A percentile compares a stretch with the other conserved stretches of the same genome.
Evolutionary conservation across 2,797 vertebrate species (phyloP).

Genomic region (Cossypha polioptera): DNA sequence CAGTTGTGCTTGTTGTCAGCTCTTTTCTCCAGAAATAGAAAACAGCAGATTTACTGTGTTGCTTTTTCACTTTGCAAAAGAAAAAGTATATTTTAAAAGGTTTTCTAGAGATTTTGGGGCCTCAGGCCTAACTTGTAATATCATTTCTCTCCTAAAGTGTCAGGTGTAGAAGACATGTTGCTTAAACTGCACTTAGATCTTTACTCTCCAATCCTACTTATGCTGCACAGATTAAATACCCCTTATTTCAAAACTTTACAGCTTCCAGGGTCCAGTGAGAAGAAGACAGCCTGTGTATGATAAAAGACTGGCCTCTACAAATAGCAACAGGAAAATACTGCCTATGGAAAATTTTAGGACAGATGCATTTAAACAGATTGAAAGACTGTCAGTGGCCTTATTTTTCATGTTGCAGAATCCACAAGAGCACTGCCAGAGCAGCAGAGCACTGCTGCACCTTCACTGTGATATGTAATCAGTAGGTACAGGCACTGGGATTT

Average conservation of each 20-base stretch:
- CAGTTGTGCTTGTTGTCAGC: not conserved
- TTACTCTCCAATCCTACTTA: not conserved
- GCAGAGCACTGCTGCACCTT: not conserved
- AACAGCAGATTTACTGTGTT: not conserved
- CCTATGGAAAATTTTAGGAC: not conserved
- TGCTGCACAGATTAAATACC: not conserved
- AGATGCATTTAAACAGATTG: not conserved
- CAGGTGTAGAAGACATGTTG: not conserved
- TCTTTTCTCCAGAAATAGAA: not conserved
- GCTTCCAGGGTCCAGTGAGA: not conserved
- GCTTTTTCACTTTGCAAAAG: not conserved
- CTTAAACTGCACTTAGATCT: not conserved
- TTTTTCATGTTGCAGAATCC: not conserved
- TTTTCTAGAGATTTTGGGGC: not conserved
- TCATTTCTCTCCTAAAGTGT: not conserved
- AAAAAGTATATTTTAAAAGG: not conserved
- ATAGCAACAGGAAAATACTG: not conserved
- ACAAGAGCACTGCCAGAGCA: not conserved
- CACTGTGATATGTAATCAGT: not conserved
- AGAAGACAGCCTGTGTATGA: not conserved
- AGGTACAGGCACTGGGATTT: not conserved
- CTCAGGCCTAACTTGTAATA: not conserved
- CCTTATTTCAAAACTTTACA: not conserved
- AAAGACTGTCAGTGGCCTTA: not conserved
- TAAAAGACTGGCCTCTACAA: not conserved